These are phyloP conservation scores for Jaculus jaculus DNA, from an alignment of 2,113 vertebrate genomes.

Conservation along the genomic window DNA sequence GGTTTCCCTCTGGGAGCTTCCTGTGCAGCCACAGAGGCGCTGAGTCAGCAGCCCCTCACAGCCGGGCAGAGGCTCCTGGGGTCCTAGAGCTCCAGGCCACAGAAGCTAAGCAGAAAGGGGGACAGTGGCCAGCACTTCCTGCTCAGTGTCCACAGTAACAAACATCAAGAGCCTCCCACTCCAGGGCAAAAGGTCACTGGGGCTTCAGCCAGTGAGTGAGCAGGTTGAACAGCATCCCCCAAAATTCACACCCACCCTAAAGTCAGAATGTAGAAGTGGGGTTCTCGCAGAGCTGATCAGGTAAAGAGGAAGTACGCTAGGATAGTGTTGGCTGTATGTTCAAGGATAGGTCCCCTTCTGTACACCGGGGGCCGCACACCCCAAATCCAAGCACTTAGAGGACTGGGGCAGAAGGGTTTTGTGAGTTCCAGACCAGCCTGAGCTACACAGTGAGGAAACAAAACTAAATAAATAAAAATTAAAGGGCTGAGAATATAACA, in stretches of 20 bases:
- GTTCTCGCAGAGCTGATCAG: neutral
- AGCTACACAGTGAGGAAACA: neutral
- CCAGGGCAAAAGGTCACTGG: neutral
- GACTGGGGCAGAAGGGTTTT: neutral
- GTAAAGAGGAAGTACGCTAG: neutral
- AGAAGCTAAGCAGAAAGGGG: neutral
- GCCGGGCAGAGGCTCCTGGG: neutral
- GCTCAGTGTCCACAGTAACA: neutral
- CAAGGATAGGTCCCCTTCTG: neutral
- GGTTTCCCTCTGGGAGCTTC: neutral
- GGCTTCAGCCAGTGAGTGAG: neutral
- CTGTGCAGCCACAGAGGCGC: neutral
- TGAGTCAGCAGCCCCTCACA: constrained; percentile 19
- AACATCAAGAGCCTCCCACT: neutral
- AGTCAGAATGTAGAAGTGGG: neutral
- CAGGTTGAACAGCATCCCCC: neutral
- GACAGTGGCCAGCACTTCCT: neutral
- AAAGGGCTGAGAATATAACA: no score
- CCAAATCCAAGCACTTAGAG: neutral
- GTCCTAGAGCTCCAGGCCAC: neutral
- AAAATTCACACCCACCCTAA: neutral
- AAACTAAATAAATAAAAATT: no score
- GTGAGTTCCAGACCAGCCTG: neutral
- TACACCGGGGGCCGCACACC: neutral
- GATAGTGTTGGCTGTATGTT: neutral